Evolutionary conservation across 1,140 invertebrate species (phyloP).

Genomic region (Dendrolimus kikuchii): DNA sequence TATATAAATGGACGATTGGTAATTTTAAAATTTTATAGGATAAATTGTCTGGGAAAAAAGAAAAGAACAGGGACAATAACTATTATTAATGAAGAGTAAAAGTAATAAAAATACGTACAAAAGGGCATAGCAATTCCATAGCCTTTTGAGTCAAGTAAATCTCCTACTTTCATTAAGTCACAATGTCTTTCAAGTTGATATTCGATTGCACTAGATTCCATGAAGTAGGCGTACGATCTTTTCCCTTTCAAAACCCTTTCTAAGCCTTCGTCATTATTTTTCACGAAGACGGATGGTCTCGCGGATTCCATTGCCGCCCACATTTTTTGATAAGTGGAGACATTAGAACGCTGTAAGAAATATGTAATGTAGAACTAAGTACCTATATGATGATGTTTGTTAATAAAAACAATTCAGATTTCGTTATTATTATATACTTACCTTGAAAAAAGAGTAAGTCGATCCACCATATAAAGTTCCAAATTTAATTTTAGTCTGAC

Average conservation of each 20-base stretch:
- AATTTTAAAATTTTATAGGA: background rate
- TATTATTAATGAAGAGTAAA: background rate
- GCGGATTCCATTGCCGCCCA: constrained; percentile 88
- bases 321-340: constrained; percentile 81
- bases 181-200: constrained; percentile 85
- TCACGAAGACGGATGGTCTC: constrained; percentile 86
- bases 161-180: constrained; percentile 83
- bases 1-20: background rate
- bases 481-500: constrained; percentile 91
- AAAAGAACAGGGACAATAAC: background rate
- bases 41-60: background rate
- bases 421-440: constrained; percentile 50
- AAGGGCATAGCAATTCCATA: constrained; percentile 86
- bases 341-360: constrained; percentile 75
- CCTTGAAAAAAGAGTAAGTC: constrained; percentile 82
- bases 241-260: constrained; percentile 81
- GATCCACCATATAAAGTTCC: constrained; percentile 85
- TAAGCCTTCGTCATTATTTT: constrained; percentile 87
- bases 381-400: background rate
- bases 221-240: constrained; percentile 83
- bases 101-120: constrained; percentile 70
- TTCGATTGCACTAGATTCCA: constrained; percentile 89
- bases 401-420: constrained; percentile 1
- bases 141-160: constrained; percentile 85
- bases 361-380: background rate